Base-by-base conservation (phyloP, 1,140 invertebrate species). In the Hetaerina americana region DNA sequence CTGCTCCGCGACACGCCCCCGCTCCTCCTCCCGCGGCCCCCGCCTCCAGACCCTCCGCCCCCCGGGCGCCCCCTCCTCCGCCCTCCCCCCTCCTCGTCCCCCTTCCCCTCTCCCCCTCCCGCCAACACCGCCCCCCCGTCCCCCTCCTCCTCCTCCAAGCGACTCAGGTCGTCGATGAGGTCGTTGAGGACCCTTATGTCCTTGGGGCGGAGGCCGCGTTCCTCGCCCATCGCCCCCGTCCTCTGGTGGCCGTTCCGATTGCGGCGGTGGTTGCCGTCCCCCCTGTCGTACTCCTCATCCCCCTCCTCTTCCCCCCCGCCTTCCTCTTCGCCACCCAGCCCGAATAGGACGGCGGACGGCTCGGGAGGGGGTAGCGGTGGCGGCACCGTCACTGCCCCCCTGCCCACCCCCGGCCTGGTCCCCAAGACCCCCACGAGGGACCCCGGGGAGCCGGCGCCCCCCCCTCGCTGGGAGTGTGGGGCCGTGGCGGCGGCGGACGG, bases 161-260 rank as follows among this genome's bases (percentile, higher is more conserved):
- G 40, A 29, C 27, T 73, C 49, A 73, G 69, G 31, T 73, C 72
- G 70, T 73, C 72, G 18, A 73, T 70, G 5, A 73, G 49, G 70
- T 73, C 70, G 72, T 73, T 73, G 22, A 73, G 49, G 18, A 73
- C 72, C 0, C 72, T 18, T 8, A 73, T 73, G 49, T 73, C 72
- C 70, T 73, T 73, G 57, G 28, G 25, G n/a, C 66, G 40, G 26
- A 73, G 49, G 49, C 27, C 29, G 8, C 25, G 67, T n/a, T 68
- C 25, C 15, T 68, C 67, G 67, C 25, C 25, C 40, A 57, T 57
- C 3, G 40, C n/a, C n/a, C n/a, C n/a, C n/a, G n/a, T n/a, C n/a
- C n/a, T n/a, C n/a, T n/a, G n/a, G n/a, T n/a, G n/a, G n/a, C n/a
- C n/a, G n/a, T n/a, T n/a, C n/a, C n/a, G n/a, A n/a, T n/a, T n/a